Evolutionary conservation across 2,797 vertebrate genomes (phyloP), one percentile per base, ranked within the genome.

Genomic region (Diplodus sargus): DNA sequence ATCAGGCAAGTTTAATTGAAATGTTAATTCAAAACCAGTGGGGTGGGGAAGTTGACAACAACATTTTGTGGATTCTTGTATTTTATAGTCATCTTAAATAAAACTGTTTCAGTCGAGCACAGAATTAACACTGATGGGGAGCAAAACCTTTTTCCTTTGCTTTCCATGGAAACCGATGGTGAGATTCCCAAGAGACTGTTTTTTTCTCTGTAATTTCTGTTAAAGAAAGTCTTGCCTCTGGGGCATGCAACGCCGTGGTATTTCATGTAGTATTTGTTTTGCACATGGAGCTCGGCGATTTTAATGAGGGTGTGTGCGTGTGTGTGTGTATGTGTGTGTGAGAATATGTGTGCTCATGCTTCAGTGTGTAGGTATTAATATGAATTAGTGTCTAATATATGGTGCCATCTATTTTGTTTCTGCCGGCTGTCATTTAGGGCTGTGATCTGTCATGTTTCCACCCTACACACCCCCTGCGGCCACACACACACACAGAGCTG

Each of bases 361-460:
- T 66, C 47, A 58, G 63, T 78, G 63, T 81, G 80, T 78, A 60
- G 48, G 74, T 77, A 87, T 91, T 84, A 53, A 83, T 92, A 78
- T 81, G 81, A 84, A 90, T 91, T 63, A 82, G 56, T 68, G 65
- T 86, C 53, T 89, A 81, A 90, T 89, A 78, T 56, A 65, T 53
- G 82, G 74, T 81, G 72, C 83, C 85, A 86, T 92, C 51, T 68
- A 81, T 93, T 92, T 91, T 83, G 76, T 70, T 63, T 73, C 74
- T 78, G 76, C 74, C 64, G 71, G 16, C 80, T 72, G 82, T 92
- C 86, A 89, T 86, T 85, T 74, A 70, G 62, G 60, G 59, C 78
- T 84, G 74, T 74, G 78, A 90, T 94, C 87, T 82, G 89, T 93
- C 92, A 93, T 88, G 79, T 87, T 90, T 84, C 74, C 64, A 69